Percentiles rank a stretch among this genome's conserved stretches.
Conservation (phyloP, 2,113 vertebrate genomes). For the Tragelaphus buxtoni region DNA sequence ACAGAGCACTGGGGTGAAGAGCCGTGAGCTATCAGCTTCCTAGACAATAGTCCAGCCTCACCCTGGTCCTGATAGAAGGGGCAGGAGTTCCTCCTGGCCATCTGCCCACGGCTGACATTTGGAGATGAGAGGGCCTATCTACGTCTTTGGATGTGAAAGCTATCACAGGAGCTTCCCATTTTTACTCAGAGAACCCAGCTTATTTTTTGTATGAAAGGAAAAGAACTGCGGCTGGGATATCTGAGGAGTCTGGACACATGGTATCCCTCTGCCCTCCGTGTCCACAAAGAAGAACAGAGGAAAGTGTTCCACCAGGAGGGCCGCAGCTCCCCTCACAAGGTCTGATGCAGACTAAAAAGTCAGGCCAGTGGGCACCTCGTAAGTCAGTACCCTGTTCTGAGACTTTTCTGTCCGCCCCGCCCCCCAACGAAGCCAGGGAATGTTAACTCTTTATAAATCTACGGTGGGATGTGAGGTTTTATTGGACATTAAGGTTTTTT, state of each 20-base stretch:
- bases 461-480: not conserved
- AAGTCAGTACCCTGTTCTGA: not conserved
- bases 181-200: not conserved
- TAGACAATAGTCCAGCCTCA: accelerated
- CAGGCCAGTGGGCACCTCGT: not conserved
- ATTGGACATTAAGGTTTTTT: not conserved
- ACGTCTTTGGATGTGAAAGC: not conserved
- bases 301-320: not conserved
- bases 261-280: not conserved
- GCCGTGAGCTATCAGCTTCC: too few relatives aligned
- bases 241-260: not conserved
- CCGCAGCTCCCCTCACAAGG: not conserved
- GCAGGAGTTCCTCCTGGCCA: not conserved
- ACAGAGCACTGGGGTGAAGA: not conserved
- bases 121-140: not conserved
- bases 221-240: not conserved
- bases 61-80: not conserved
- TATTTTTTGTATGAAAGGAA: not conserved
- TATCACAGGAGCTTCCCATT: not conserved
- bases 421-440: not conserved
- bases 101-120: not conserved
- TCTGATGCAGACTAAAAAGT: not conserved
- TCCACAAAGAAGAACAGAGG: not conserved
- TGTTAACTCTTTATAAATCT: not conserved
- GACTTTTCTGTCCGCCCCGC: accelerated